Evolutionary conservation across 2,113 vertebrate genomes (phyloP), one percentile per base, ranked within the genome.

Genomic region (Romanogobio albipinnatus): DNA sequence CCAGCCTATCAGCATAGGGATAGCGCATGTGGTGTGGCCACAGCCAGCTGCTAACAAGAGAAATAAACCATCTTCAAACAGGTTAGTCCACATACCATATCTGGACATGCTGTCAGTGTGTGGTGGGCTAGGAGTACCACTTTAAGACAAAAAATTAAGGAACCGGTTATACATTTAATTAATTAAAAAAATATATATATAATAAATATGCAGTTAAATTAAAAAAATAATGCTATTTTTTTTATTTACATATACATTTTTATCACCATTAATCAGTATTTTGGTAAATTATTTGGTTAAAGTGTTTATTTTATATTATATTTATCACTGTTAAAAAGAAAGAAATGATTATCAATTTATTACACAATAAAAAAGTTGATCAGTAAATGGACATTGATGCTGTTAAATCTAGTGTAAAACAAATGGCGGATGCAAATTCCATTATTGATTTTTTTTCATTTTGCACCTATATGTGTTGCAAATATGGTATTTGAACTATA

Each of bases 11-110:
- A 99, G 96, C 76, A 96, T 99, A 95, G 98, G 98, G 91, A 98
- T 99, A 86, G 97, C 98, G 91, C 98, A 98, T 33, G 97, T 99
- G 82, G 95, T 99, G 89, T 99, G 98, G 98, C 97, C 97, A 76
- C 98, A 98, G 91, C 97, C 94, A 87, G 94, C 96, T 87, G 92
- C 96, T 90, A 95, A 96, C 90, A 99, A 98, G 92, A 96, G 97
- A 92, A 96, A 95, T 88, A 98, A 96, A 92, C 94, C 95, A 74
- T 97, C 96, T 93, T 93, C 93, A 87, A 99, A 97, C 95, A 99
- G 98, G 98, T 99, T 61, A 15, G 83, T 19, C 10, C 53, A 24
- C 66, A 15, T 39, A 36, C 15, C 13, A 11, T 24, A 15, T n/a
- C 33, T 39, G 36, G 19, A 43, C 33, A 39, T 15, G 6, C 3